Percentiles rank a stretch among this genome's conserved stretches.
Conservation (phyloP, 2,888 invertebrate genomes). For the Spatulosminthurus flaviceps region DNA sequence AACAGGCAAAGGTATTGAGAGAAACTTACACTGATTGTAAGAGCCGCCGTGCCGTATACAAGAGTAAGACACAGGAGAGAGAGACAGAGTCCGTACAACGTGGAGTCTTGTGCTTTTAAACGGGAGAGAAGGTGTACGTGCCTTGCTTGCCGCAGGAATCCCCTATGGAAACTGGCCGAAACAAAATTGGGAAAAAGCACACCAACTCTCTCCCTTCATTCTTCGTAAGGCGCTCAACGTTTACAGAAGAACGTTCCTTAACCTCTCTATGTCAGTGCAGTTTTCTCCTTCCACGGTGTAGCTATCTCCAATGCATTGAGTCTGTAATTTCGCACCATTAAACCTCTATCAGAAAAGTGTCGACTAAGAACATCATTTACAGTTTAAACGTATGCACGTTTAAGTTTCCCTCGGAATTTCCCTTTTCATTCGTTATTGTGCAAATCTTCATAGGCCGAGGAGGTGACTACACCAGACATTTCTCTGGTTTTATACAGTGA, state of each 20-base stretch:
- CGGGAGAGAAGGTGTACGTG: neutral
- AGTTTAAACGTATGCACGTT: neutral
- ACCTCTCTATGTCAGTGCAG: neutral
- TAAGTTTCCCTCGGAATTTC: no score
- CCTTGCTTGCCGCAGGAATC: conserved; percentile 14
- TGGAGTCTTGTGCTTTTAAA: conserved; percentile 20
- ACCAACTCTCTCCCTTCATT: conserved; percentile 30
- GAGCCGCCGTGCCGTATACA: conserved; percentile 10
- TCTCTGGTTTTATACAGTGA: neutral
- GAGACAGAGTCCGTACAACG: conserved; percentile 1
- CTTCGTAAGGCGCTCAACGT: conserved; percentile 29
- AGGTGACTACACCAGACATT: neutral
- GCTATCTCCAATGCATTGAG: neutral
- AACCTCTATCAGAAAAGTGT: no score
- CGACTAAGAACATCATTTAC: neutral
- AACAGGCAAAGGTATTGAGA: neutral
- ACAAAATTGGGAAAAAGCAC: conserved; percentile 38
- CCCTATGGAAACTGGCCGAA: conserved; percentile 34
- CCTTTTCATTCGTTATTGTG: no score
- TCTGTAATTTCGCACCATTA: neutral
- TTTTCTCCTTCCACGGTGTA: conserved; percentile 5
- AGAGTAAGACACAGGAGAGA: neutral
- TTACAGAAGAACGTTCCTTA: conserved; percentile 25
- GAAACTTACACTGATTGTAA: neutral
- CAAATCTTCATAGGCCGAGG: neutral